A percentile compares a stretch with the other conserved stretches of the same genome.
Conservation (phyloP, 2,888 invertebrate genomes). For the Acanthosepion lycidas region DNA sequence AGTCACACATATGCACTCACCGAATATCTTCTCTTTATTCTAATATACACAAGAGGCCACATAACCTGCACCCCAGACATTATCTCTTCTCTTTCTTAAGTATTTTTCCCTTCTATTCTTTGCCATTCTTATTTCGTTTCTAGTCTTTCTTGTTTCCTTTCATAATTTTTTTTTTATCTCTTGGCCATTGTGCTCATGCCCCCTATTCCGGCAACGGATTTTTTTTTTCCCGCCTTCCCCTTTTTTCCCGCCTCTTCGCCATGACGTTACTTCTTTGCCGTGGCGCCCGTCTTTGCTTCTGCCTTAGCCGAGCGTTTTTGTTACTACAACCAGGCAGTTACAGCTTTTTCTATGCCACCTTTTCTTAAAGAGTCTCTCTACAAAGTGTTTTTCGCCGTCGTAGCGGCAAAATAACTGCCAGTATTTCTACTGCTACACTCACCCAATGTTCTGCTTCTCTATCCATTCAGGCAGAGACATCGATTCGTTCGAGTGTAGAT, state of each 20-base stretch:
- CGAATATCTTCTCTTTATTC: constrained; percentile 33
- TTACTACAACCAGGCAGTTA: constrained; percentile 17
- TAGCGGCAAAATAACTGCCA: no score
- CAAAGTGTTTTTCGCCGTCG: neutral
- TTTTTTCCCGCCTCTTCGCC: neutral
- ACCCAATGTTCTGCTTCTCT: neutral
- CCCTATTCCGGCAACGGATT: neutral
- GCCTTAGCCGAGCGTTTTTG: neutral
- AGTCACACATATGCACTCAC: neutral
- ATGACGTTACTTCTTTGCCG: neutral
- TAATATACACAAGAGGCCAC: constrained; percentile 18
- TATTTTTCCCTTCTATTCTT: neutral
- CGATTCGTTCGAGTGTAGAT: constrained; percentile 33
- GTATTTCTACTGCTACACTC: neutral
- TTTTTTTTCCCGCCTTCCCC: neutral
- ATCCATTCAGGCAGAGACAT: constrained; percentile 11
- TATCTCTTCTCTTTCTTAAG: neutral
- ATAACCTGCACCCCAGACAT: constrained; percentile 33
- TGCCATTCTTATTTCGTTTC: neutral
- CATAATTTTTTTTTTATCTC: neutral
- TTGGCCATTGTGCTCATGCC: neutral
- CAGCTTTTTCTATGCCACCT: constrained; percentile 4
- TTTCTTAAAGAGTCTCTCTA: no score
- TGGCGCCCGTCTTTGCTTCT: constrained; percentile 33
- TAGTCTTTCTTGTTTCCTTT: neutral